A percentile compares a stretch with the other conserved stretches of the same genome.
phyloP scores from a whole-genome alignment of 2,113 vertebrate genomes.

The Trematomus loennbergii region DNA sequence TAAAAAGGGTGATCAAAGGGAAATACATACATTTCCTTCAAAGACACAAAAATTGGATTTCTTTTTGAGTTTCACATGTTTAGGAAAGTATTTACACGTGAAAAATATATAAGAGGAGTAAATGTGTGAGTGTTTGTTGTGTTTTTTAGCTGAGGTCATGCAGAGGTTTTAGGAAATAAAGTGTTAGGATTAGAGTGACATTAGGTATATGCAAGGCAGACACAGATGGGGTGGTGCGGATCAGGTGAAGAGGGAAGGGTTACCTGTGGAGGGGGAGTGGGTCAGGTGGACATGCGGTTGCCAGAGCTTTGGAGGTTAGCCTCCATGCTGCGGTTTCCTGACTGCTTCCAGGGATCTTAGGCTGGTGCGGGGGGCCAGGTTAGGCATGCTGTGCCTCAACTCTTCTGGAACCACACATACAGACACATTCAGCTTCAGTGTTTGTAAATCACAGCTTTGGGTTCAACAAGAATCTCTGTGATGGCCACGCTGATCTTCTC shows the following conservation, averaged over 20 bases:
- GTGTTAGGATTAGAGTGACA: slow-evolving; percentile 6
- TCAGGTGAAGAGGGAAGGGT: slow-evolving; percentile 65
- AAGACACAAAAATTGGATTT: background rate
- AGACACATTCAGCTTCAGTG: slow-evolving; percentile 51
- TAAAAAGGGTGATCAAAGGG: background rate
- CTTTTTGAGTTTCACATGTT: background rate
- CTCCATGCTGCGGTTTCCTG: slow-evolving; percentile 92
- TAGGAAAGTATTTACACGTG: background rate
- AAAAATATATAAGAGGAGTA: background rate
- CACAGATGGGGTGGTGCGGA: slow-evolving; percentile 19
- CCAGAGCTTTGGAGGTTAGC: slow-evolving; percentile 92
- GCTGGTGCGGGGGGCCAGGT: slow-evolving; percentile 89
- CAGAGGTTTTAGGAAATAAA: slow-evolving; percentile 25
- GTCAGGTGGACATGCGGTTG: slow-evolving; percentile 90
- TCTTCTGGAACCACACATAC: slow-evolving; percentile 87
- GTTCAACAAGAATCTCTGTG: slow-evolving; percentile 2
- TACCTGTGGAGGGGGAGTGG: slow-evolving; percentile 88
- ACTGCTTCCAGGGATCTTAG: slow-evolving; percentile 89
- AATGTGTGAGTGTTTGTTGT: background rate
- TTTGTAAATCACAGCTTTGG: slow-evolving; percentile 10
- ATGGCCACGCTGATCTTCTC: background rate
- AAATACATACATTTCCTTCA: background rate
- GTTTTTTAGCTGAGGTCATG: slow-evolving; percentile 28
- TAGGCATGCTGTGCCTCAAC: slow-evolving; percentile 93
- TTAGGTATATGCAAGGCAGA: slow-evolving; percentile 7